Percentiles rank a stretch among this genome's conserved stretches.
These are phyloP conservation scores for Argyresthia albistria DNA, from an alignment of 2,888 invertebrate species.

Conservation along the genomic window DNA sequence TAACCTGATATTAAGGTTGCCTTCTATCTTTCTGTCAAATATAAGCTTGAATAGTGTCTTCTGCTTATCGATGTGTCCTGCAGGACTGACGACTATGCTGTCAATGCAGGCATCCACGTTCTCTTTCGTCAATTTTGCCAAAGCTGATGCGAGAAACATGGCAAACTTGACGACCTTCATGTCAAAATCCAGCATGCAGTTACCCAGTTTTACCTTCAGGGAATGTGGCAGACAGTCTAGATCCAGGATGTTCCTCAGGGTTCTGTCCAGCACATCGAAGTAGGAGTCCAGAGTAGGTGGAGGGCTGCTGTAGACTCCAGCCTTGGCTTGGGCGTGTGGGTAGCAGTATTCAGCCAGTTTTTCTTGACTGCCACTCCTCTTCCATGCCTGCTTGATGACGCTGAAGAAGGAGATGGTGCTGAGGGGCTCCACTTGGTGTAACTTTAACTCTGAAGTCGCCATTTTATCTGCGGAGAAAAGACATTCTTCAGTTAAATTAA, in stretches of 20 bases:
- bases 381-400: not conserved
- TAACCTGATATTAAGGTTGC: not conserved
- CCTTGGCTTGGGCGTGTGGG: not conserved
- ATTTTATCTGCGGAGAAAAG: too few relatives aligned
- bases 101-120: not conserved
- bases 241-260: not conserved
- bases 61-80: not conserved
- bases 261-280: not conserved
- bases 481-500: too few relatives aligned
- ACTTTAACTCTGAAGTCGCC: not conserved
- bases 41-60: not conserved
- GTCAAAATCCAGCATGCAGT: not conserved
- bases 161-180: not conserved
- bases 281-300: not conserved
- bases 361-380: not conserved
- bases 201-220: not conserved
- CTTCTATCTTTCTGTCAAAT: not conserved
- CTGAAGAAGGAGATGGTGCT: not conserved
- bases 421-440: not conserved
- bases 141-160: not conserved
- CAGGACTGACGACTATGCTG: not conserved
- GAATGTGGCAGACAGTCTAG: not conserved
- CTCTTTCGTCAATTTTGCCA: not conserved
- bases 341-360: not conserved
- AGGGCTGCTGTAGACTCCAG: not conserved